These are phyloP conservation scores for Tyto alba DNA, from an alignment of 2,113 vertebrate genomes.

Conservation along the genomic window DNA sequence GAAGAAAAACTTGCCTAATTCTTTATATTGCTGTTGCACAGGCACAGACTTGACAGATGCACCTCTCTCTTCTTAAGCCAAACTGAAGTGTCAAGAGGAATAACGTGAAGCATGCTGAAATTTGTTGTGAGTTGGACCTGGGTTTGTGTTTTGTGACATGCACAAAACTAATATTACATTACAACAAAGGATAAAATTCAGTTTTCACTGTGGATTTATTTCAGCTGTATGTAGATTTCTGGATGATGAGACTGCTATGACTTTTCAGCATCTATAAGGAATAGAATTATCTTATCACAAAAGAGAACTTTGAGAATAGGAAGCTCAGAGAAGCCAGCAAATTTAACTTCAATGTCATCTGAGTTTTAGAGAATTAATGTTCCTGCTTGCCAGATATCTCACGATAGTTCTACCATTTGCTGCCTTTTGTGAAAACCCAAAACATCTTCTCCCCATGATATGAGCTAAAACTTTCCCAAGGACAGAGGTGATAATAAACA, in stretches of 20 bases:
- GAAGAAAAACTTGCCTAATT: not conserved
- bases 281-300: not conserved
- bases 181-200: not conserved
- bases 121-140: not conserved
- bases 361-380: not conserved
- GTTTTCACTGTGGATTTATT: not conserved
- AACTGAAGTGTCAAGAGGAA: not conserved
- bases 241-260: not conserved
- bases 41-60: not conserved
- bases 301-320: not conserved
- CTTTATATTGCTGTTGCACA: not conserved
- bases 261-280: not conserved
- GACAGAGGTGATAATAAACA: not conserved
- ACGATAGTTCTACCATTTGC: not conserved
- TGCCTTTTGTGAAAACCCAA: not conserved
- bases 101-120: not conserved
- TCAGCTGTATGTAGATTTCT: conserved; percentile 9
- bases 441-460: not conserved
- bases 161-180: not conserved
- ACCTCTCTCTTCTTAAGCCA: not conserved
- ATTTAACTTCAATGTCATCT: not conserved
- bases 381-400: not conserved
- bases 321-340: not conserved
- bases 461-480: not conserved
- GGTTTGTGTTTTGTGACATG: not conserved